phyloP scores from a whole-genome alignment of 2,797 vertebrate species.

The Rhadinocentrus ornatus region DNA sequence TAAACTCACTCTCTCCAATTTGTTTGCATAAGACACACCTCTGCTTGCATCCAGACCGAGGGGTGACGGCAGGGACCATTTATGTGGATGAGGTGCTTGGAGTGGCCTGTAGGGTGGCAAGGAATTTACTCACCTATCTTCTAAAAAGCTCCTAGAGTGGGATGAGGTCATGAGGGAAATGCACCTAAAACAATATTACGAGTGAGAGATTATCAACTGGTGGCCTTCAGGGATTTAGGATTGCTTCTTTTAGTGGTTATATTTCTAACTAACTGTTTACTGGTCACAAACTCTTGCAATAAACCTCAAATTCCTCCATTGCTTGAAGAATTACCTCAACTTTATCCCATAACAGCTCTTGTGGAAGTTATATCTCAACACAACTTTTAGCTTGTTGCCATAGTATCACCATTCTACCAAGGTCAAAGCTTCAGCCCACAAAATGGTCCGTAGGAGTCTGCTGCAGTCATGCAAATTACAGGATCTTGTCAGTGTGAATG shows the following conservation, averaged over 20 bases:
- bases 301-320: neutral
- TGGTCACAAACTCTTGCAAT: neutral
- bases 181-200: neutral
- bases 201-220: neutral
- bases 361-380: constrained; percentile 26
- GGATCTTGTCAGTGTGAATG: constrained; percentile 36
- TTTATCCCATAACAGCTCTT: neutral
- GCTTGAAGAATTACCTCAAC: neutral
- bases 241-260: neutral
- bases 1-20: too few relatives aligned
- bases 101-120: too few relatives aligned
- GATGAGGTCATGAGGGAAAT: neutral
- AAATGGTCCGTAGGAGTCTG: constrained; percentile 46
- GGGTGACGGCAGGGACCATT: too few relatives aligned
- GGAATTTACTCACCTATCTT: neutral
- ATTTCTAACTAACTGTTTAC: neutral
- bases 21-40: too few relatives aligned
- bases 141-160: neutral
- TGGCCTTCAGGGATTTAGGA: neutral
- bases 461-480: constrained; percentile 73
- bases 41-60: too few relatives aligned
- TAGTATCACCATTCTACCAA: constrained; percentile 56
- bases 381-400: constrained; percentile 52
- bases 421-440: constrained; percentile 56
- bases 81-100: too few relatives aligned